A percentile compares a stretch with the other conserved stretches of the same genome.
These are phyloP conservation scores for Sarcophaga subvicina DNA, from an alignment of 2,888 invertebrate species.

Conservation along the genomic window DNA sequence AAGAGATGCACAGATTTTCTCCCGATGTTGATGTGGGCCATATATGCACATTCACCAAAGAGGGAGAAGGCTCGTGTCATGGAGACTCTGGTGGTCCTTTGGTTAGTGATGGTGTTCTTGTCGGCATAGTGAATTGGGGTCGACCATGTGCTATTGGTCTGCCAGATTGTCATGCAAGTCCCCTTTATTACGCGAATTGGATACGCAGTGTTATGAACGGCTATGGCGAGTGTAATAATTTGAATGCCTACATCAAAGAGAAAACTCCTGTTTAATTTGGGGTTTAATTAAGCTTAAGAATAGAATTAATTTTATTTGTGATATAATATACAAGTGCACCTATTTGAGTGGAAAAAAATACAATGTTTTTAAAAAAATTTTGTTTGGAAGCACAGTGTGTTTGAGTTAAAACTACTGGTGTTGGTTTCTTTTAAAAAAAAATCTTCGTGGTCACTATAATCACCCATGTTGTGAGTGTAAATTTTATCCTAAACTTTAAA, in stretches of 20 bases:
- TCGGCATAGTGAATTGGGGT: constrained; percentile 80
- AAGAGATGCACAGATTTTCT: constrained; percentile 75
- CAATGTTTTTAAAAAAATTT: too few species aligned
- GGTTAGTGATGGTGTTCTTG: constrained; percentile 72
- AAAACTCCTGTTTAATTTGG: too few species aligned
- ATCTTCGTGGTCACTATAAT: too few species aligned
- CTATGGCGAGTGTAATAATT: constrained; percentile 52
- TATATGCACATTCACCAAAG: constrained; percentile 83
- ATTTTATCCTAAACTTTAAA: too few species aligned
- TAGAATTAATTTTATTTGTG: background rate
- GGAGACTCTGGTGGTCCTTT: constrained; percentile 79
- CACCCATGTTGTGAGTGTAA: too few species aligned
- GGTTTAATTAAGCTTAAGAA: background rate
- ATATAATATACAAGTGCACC: background rate
- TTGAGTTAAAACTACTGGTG: too few species aligned
- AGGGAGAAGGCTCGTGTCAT: constrained; percentile 82
- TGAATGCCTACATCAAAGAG: background rate
- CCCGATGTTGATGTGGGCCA: constrained; percentile 83
- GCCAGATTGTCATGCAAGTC: constrained; percentile 77
- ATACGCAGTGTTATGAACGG: constrained; percentile 72
- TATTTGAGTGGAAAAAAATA: background rate
- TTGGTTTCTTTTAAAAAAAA: too few species aligned
- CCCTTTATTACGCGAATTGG: constrained; percentile 75
- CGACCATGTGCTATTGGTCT: constrained; percentile 77
- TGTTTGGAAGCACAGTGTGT: too few species aligned